phyloP scores from a whole-genome alignment of 2,888 invertebrate genomes.

The Phoronis australis region DNA sequence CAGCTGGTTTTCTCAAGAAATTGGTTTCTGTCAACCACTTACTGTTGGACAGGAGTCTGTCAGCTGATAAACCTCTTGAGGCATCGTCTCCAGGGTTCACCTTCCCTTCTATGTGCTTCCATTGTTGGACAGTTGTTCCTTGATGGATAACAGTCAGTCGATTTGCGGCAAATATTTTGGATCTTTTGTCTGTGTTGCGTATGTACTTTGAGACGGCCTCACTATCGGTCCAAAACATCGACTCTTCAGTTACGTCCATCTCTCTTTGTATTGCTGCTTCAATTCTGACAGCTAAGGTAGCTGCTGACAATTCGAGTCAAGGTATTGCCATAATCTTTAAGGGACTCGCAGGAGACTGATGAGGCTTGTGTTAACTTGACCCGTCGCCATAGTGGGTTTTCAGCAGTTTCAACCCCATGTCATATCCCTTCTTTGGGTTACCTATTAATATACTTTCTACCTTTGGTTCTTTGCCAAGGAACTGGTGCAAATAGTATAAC shows the following conservation, averaged over 20 bases:
- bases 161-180: conserved; percentile 14
- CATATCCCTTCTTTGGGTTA: too few species aligned
- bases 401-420: too few species aligned
- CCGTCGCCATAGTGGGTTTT: too few species aligned
- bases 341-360: too few species aligned
- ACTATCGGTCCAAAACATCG: conserved; percentile 12
- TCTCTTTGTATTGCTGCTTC: conserved; percentile 1
- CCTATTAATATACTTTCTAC: too few species aligned
- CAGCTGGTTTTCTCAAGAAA: conserved; percentile 5
- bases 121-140: conserved; percentile 5
- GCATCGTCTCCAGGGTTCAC: conserved; percentile 16
- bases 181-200: conserved; percentile 7
- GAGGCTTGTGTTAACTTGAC: too few species aligned
- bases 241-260: background rate
- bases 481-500: too few species aligned
- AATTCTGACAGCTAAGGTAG: conserved; percentile 6
- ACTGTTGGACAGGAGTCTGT: conserved; percentile 1
- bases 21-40: conserved; percentile 13
- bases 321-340: conserved; percentile 14
- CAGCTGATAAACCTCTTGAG: conserved; percentile 10
- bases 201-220: conserved; percentile 12
- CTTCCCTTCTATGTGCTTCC: conserved; percentile 11
- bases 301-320: conserved; percentile 15
- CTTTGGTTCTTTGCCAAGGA: too few species aligned
- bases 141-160: conserved; percentile 11